phyloP scores from a whole-genome alignment of 2,888 invertebrate species.

The Diarsia brunnea region DNA sequence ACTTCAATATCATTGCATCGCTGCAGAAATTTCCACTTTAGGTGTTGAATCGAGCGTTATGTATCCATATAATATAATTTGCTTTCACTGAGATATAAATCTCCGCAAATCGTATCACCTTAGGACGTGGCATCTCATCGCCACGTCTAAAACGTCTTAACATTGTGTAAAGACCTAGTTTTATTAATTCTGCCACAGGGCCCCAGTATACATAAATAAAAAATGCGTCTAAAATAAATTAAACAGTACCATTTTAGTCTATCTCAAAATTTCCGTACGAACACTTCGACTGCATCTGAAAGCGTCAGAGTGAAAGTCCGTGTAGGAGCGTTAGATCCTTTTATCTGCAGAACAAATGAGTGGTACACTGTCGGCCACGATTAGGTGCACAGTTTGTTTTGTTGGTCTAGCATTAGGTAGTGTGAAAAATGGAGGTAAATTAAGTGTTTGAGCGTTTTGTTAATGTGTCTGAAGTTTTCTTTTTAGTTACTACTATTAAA shows the following conservation, averaged over 20 bases:
- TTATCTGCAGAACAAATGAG: slow-evolving; percentile 63
- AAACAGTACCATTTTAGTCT: background rate
- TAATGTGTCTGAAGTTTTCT: background rate
- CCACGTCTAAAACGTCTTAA: too few species aligned
- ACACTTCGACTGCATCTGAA: slow-evolving; percentile 52
- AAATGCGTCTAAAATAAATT: background rate
- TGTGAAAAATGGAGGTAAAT: background rate
- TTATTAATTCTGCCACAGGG: background rate
- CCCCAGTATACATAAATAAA: background rate
- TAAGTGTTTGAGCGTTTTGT: background rate
- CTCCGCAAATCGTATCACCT: background rate
- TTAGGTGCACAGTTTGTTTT: slow-evolving; percentile 27
- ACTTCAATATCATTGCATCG: background rate
- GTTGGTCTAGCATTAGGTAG: slow-evolving; percentile 5
- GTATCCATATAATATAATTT: too few species aligned
- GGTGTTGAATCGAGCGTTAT: too few species aligned
- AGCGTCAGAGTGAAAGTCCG: slow-evolving; percentile 64
- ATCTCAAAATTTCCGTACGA: slow-evolving; percentile 18
- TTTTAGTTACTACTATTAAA: background rate
- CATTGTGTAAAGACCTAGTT: background rate
- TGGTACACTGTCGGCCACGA: slow-evolving; percentile 42
- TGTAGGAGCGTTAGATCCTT: slow-evolving; percentile 68
- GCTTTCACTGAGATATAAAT: too few species aligned
- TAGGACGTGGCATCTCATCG: background rate
- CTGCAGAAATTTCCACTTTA: background rate